phyloP scores from a whole-genome alignment of 2,113 vertebrate genomes.

The Hippoglossus stenolepis region DNA sequence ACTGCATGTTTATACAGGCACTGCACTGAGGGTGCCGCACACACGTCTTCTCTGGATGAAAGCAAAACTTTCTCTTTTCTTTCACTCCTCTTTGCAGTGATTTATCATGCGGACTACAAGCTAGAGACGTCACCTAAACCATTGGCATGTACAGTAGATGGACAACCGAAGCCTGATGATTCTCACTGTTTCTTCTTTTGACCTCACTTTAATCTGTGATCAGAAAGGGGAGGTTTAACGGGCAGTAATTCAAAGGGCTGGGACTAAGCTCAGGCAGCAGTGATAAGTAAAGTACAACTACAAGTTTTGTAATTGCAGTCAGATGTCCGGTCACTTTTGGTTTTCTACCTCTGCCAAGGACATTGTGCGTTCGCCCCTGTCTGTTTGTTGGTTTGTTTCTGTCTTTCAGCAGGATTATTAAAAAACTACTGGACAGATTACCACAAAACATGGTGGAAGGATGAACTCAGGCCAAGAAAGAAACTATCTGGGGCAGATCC shows the following conservation, averaged over 20 bases:
- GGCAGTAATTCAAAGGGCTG: background rate
- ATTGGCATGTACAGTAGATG: background rate
- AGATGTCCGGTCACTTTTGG: background rate
- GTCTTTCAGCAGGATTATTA: background rate
- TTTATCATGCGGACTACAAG: background rate
- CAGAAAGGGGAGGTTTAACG: background rate
- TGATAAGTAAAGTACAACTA: background rate
- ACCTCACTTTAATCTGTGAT: background rate
- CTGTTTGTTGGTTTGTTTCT: background rate
- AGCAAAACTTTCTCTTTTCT: slow-evolving; percentile 14
- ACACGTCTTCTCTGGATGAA: background rate
- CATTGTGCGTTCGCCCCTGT: too few species aligned
- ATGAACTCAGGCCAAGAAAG: background rate
- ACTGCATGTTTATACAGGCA: slow-evolving; percentile 16
- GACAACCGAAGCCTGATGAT: background rate
- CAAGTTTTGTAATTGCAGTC: background rate
- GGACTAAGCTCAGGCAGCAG: background rate
- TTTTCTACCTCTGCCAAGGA: too few species aligned
- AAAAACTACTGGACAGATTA: background rate
- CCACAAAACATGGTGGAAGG: too few species aligned
- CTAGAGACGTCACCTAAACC: background rate
- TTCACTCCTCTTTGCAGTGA: background rate
- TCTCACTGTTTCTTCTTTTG: background rate
- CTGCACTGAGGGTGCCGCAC: background rate
- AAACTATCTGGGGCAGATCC: too few species aligned